Evolutionary conservation across 2,797 vertebrate genomes (phyloP).

Genomic region (Melanotaenia pygmaea): DNA sequence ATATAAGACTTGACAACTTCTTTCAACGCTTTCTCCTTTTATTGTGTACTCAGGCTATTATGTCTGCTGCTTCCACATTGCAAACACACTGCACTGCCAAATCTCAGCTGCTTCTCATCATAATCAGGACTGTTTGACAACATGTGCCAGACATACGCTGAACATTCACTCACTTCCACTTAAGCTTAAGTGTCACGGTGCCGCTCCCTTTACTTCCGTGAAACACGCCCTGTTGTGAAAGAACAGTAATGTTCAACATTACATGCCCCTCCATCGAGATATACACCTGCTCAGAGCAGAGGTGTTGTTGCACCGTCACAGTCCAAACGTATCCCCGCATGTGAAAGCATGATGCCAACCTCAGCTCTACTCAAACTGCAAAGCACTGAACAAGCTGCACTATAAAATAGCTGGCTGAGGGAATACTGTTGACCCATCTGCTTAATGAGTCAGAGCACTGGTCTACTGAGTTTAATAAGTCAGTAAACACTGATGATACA

Average conservation of each 20-base stretch:
- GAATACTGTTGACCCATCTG: constrained; percentile 20
- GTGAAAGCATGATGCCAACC: neutral
- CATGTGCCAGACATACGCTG: neutral
- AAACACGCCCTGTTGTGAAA: constrained; percentile 14
- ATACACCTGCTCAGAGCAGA: constrained; percentile 1
- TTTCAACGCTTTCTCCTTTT: no score
- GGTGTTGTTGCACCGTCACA: constrained; percentile 9
- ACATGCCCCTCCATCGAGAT: constrained; percentile 2
- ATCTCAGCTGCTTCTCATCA: no score
- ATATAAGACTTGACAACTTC: neutral
- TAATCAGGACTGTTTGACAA: neutral
- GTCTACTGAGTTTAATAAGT: constrained; percentile 9
- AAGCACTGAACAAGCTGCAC: neutral
- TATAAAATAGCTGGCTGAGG: neutral
- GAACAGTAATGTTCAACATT: neutral
- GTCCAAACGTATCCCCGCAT: neutral
- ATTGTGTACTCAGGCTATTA: no score
- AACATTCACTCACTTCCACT: neutral
- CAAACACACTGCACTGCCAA: no score
- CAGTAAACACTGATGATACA: constrained; percentile 26
- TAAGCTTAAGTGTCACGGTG: neutral
- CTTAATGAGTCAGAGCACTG: constrained; percentile 29
- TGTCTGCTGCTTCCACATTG: no score
- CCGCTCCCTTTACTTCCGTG: constrained; percentile 41
- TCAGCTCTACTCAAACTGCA: constrained; percentile 16